Percentiles rank a stretch among this genome's conserved stretches.
phyloP scores from a whole-genome alignment of 2,888 invertebrate species.

The Mythimna ferrago region DNA sequence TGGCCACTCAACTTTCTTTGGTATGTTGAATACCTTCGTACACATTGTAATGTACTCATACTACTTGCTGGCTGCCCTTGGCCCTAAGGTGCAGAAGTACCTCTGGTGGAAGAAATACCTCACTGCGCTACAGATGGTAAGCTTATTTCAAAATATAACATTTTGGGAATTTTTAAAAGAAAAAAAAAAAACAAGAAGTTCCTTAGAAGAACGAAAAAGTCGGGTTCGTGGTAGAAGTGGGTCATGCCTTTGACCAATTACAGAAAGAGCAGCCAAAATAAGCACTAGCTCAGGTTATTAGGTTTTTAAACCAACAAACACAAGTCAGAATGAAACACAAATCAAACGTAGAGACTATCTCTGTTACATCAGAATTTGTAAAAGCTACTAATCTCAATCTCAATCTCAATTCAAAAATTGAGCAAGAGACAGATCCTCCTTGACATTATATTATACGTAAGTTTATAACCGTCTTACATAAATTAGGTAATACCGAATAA shows the following conservation, averaged over 20 bases:
- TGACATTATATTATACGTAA: constrained; percentile 42
- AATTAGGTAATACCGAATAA: constrained; percentile 29
- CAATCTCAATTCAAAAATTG: constrained; percentile 23
- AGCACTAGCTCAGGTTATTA: background rate
- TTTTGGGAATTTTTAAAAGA: background rate
- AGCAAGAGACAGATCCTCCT: constrained; percentile 34
- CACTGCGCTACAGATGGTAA: constrained; percentile 97
- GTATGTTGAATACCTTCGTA: constrained; percentile 97
- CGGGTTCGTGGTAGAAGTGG: constrained; percentile 1
- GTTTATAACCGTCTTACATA: constrained; percentile 22
- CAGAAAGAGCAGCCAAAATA: constrained; percentile 4
- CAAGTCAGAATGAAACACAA: constrained; percentile 9
- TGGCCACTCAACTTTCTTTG: constrained; percentile 98
- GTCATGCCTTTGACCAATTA: constrained; percentile 1
- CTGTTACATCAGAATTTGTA: constrained; percentile 17
- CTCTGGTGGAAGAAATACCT: constrained; percentile 99
- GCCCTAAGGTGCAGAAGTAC: constrained; percentile 96
- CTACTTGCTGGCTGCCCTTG: constrained; percentile 97
- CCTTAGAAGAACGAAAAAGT: background rate
- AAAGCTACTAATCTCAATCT: constrained; percentile 9
- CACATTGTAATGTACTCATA: constrained; percentile 99
- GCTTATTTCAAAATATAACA: constrained; percentile 6
- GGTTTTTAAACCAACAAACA: background rate
- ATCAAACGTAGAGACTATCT: constrained; percentile 7
- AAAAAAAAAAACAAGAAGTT: background rate